phyloP scores from a whole-genome alignment of 1,140 invertebrate genomes.

The Pemphigus obesinymphae region DNA sequence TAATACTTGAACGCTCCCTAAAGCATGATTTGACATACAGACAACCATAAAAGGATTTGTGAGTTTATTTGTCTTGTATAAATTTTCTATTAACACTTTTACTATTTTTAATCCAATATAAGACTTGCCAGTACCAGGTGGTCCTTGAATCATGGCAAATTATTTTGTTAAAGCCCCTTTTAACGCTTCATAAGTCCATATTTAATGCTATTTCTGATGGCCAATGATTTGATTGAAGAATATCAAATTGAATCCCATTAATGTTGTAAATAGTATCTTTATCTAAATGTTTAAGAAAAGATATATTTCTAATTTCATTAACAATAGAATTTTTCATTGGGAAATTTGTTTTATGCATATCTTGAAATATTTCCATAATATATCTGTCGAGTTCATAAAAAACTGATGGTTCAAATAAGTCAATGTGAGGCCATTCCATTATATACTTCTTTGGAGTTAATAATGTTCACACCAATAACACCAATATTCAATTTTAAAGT shows the following conservation, averaged over 20 bases:
- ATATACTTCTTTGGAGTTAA: conserved; percentile 45
- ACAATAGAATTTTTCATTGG: conserved; percentile 63
- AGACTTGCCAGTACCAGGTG: conserved; percentile 76
- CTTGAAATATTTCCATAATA: conserved; percentile 58
- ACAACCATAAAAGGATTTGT: conserved; percentile 65
- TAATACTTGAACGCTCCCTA: too few relatives aligned
- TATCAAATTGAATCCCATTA: not conserved
- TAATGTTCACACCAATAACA: conserved; percentile 19
- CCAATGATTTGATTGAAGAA: conserved; percentile 51
- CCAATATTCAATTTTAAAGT: conserved; percentile 44
- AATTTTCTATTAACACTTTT: conserved; percentile 57
- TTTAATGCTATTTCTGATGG: conserved; percentile 50
- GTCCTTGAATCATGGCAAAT: conserved; percentile 70
- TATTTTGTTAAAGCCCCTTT: conserved; percentile 58
- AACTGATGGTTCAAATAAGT: conserved; percentile 61
- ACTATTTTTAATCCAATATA: conserved; percentile 65
- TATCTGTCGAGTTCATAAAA: conserved; percentile 66
- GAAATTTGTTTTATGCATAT: conserved; percentile 54
- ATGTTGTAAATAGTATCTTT: not conserved
- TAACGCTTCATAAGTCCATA: conserved; percentile 57
- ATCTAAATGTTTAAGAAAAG: conserved; percentile 1
- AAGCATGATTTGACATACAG: conserved; percentile 82
- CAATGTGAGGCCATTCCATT: conserved; percentile 51
- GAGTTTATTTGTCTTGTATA: conserved; percentile 45
- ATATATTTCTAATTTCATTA: conserved; percentile 48